Evolutionary conservation across 2,797 vertebrate genomes (phyloP).

Genomic region (Enteromius fasciolatus): DNA sequence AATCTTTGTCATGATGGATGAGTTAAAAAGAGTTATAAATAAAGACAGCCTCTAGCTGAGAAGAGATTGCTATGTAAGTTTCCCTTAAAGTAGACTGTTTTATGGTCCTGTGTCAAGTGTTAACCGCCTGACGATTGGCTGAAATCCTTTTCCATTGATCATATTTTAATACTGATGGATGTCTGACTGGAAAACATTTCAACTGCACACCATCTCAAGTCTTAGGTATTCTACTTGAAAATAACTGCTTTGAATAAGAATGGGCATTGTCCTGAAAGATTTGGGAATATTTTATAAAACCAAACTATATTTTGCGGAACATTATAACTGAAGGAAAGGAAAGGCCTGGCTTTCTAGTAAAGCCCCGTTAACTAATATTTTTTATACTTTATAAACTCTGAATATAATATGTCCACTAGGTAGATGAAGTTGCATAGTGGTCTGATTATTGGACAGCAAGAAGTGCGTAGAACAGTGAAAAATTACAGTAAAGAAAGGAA

Average conservation of each 20-base stretch:
- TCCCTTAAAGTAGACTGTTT: constrained; percentile 43
- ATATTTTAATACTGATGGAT: constrained; percentile 37
- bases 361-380: background rate
- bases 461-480: background rate
- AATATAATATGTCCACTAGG: background rate
- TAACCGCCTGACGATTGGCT: background rate
- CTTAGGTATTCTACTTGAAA: background rate
- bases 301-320: background rate
- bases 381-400: background rate
- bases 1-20: constrained; percentile 39
- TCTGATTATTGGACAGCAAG: background rate
- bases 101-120: constrained; percentile 27
- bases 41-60: background rate
- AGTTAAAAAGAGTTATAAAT: constrained; percentile 30
- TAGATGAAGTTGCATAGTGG: background rate
- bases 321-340: background rate
- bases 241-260: background rate
- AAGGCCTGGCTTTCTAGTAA: background rate
- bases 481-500: background rate
- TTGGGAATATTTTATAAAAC: background rate
- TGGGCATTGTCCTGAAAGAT: background rate
- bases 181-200: constrained; percentile 25
- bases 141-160: constrained; percentile 38
- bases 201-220: background rate
- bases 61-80: constrained; percentile 38